Conservation (phyloP, 2,888 invertebrate species). For the Steinernema carpocapsae region DNA sequence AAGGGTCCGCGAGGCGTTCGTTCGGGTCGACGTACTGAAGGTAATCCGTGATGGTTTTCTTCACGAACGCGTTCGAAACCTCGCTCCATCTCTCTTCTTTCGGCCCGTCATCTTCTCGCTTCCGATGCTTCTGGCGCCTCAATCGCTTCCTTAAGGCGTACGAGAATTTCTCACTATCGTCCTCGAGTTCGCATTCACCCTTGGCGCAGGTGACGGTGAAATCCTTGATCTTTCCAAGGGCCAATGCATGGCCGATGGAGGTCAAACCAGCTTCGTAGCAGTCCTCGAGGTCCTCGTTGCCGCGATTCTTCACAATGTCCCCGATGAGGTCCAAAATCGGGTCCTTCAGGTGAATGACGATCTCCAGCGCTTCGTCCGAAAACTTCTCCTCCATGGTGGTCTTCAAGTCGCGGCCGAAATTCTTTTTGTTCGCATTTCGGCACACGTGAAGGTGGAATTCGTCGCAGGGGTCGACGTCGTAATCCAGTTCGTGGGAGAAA, state of each 20-base stretch:
- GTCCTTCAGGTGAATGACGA: background rate
- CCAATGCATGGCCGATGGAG: background rate
- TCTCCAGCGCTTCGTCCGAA: background rate
- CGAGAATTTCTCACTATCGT: background rate
- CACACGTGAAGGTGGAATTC: background rate
- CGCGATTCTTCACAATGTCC: background rate
- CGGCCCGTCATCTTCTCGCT: too few relatives aligned
- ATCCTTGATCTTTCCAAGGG: background rate
- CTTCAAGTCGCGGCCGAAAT: background rate
- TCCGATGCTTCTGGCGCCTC: background rate
- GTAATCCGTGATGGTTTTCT: background rate
- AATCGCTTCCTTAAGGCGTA: background rate
- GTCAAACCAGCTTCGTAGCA: background rate
- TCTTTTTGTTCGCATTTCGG: background rate
- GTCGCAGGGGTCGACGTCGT: background rate
- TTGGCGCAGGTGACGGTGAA: background rate
- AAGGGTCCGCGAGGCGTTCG: background rate
- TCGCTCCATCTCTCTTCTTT: too few relatives aligned
- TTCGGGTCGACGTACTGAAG: background rate
- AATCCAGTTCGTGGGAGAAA: too few relatives aligned
- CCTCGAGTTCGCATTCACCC: background rate
- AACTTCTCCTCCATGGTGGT: background rate
- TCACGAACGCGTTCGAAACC: background rate
- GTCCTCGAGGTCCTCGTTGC: background rate
- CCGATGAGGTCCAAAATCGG: slow-evolving; percentile 24